Base-by-base conservation (phyloP, 2,113 vertebrate species). In the Carassius auratus region DNA sequence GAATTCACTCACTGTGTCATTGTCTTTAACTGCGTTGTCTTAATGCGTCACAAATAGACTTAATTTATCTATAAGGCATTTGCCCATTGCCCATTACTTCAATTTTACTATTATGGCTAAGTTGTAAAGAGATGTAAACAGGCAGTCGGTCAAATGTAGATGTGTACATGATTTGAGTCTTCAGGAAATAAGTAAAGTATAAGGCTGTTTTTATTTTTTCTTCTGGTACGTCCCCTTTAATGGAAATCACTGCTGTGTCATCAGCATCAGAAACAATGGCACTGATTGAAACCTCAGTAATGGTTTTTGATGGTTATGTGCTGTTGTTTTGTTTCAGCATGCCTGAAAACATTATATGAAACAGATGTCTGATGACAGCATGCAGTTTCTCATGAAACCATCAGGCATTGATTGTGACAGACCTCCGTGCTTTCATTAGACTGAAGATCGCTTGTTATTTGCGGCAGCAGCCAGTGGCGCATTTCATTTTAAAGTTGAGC, bases 301-400 rank as follows among this genome's bases (percentile, higher is more conserved):
- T 75, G 38, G 42, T 45, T 14, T 45, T 75, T 75, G 21, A 48
- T 45, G 38, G 38, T n/a, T 10, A n/a, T 74, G 42, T 74, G 42
- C 71, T 48, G 71, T 75, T 48, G 42, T 48, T 48, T 75, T n/a
- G 69, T 75, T 21, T 48, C 42, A 3, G 71, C 71, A 75, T 75
- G 73, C 9, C 73, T 5, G 38, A 50, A 75, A 75, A 15, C 73
- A 75, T 42, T 42, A 42, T 50, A 12, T 0, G 42, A 75, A 48
- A 75, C 73, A 8, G 71, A 42, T 50, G 73, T 75, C 73, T n/a
- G n/a, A 45, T 26, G 73, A 26, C 68, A 75, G n/a, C 42, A 74
- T 13, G 12, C 19, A 50, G 42, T 12, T 50, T n/a, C 73, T 26
- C 5, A 75, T 75, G 38, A 48, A 48, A n/a, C 19, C 42, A 75